Base-by-base conservation (phyloP, 2,797 vertebrate genomes). In the Urosaurus nigricauda region DNA sequence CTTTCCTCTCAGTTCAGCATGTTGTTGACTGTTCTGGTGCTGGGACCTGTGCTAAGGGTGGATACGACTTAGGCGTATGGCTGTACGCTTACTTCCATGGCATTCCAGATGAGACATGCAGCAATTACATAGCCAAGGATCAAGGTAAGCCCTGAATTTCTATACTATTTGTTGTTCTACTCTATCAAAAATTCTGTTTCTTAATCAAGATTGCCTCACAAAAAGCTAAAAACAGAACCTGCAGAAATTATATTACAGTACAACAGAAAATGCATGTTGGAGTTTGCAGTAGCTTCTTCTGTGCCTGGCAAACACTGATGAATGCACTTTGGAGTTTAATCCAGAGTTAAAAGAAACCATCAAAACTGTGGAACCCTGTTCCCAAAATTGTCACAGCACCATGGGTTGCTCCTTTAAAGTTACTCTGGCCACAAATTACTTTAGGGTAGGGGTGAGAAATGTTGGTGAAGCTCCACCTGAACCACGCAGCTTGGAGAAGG, bases 81-180 rank as follows among this genome's bases (percentile, higher is more conserved):
- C 84, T 88, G 63, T 99, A 99, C 0, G 98, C 99, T 0, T 95
- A 97, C 19, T 65, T 32, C 0, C 97, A 99, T 0, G 99, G 99
- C 71, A 98, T 99, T 93, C 99, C 99, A 0, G 98, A 99, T 0
- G 99, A 99, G 96, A 99, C 99, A 91, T 99, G 99, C 96, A 99
- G 99, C 95, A 99, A 99, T 97, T 99, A 99, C 95, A 98, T 99
- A 95, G 99, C 99, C 74, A 99, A 98, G 96, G 98, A 99, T 94
- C 99, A 99, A 93, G 81, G 99, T 99, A 97, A 17, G 95, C 32
- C 51, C 14, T 6, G 19, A 29, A 43, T 77, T 43, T 5, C 11
- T 58, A 24, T 43, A 32, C 35, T 35, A 2, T 19, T 13, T 83
- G 37, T 37, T 9, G 32, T 53, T 29, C 24, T 58, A 2, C 24